Evolutionary conservation across 1,140 invertebrate species (phyloP), one percentile per base, ranked within the genome.

Genomic region (Planococcus citri): DNA sequence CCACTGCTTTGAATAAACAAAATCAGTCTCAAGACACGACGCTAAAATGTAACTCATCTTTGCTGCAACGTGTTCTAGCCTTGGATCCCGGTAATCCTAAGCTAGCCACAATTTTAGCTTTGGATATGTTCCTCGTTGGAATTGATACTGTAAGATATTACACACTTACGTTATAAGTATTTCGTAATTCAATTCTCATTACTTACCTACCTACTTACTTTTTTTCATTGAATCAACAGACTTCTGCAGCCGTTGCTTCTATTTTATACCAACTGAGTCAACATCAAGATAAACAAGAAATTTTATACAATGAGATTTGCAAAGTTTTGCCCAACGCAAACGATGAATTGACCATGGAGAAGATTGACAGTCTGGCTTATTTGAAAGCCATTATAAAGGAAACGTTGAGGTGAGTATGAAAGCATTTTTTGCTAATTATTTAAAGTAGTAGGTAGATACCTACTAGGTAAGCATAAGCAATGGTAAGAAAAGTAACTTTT

Each of bases 381-480:
- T 79, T 95, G 27, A 88, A 89, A 77, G 91, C 92, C 3, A 94
- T 90, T 76, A 86, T 96, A 10, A 94, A 93, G 77, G 93, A 96
- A 83, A 88, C 90, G 2, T 82, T 95, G 73, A 85, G 91, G 91
- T 92, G 78, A 73, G 72, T 37, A 20, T 61, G 68, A 29, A 37
- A 12, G 20, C 17, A 68, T 2, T 38, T 17, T 8, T 37, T 37
- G 14, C 6, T 37, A n/a, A n/a, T n/a, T n/a, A n/a, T n/a, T n/a
- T n/a, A n/a, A n/a, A n/a, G n/a, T n/a, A n/a, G 33, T 37, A 14
- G 6, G 22, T 70, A 10, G 25, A 33, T 27, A 64, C n/a, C n/a
- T 64, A 60, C 58, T 9, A 20, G n/a, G 8, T 60, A 60, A 60
- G 22, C n/a, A 60, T 9, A 20, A n/a, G n/a, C n/a, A n/a, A n/a